Percentiles rank a stretch among this genome's conserved stretches.
Conservation (phyloP, 2,113 vertebrate genomes). For the Cyphomyrus plagiostoma region DNA sequence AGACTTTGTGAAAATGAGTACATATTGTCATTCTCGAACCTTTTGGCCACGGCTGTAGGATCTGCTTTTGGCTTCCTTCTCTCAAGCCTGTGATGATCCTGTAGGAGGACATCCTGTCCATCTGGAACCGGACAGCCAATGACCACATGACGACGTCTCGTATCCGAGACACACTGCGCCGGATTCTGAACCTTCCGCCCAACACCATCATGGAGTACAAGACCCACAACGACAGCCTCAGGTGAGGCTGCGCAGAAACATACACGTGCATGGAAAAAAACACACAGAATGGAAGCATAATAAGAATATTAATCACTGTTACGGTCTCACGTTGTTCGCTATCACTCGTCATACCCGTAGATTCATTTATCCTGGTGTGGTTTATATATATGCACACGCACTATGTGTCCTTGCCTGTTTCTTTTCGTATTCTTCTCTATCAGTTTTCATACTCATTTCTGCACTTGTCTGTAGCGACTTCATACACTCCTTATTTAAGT, state of each 20-base stretch:
- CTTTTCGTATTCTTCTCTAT: background rate
- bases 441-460: background rate
- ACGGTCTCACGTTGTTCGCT: background rate
- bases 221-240: constrained; percentile 58
- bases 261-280: background rate
- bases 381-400: background rate
- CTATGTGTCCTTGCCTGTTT: background rate
- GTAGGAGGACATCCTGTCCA: constrained; percentile 62
- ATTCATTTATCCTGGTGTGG: background rate
- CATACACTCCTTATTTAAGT: background rate
- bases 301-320: background rate
- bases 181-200: constrained; percentile 60
- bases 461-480: background rate
- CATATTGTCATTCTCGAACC: too few relatives aligned
- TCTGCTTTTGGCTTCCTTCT: background rate
- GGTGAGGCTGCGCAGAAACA: constrained; percentile 34
- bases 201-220: constrained; percentile 52
- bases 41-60: background rate
- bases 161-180: constrained; percentile 61
- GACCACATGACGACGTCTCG: constrained; percentile 60
- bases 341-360: background rate
- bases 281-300: background rate
- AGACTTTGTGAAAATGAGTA: too few relatives aligned
- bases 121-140: constrained; percentile 62
- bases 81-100: background rate